Conservation (phyloP, 1,140 invertebrate genomes). For the Anastatus disparis region DNA sequence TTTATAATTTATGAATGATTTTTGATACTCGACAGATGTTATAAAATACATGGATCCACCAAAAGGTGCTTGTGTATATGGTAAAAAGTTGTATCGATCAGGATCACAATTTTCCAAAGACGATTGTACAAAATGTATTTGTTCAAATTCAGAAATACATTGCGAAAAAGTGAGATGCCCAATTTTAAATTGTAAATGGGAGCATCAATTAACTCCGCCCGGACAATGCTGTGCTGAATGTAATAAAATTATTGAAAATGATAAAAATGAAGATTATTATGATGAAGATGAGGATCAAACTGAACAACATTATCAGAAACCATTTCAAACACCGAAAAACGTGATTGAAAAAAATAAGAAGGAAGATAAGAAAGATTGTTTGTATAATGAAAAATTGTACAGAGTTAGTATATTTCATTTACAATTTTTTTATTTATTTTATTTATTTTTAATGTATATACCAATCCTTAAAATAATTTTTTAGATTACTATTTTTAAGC, state of each 20-base stretch:
- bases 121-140: constrained; percentile 84
- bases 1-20: too few relatives aligned
- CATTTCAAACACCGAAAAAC: too few relatives aligned
- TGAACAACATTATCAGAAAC: background rate
- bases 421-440: too few relatives aligned
- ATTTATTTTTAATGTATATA: too few relatives aligned
- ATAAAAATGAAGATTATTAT: background rate
- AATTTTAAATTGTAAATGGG: constrained; percentile 3
- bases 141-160: constrained; percentile 71
- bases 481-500: too few relatives aligned
- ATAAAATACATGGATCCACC: constrained; percentile 60
- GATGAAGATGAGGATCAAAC: background rate
- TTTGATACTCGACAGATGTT: constrained; percentile 45
- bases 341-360: background rate
- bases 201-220: background rate
- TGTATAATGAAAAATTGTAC: background rate
- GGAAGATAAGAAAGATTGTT: background rate
- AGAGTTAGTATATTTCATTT: constrained; percentile 1
- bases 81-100: constrained; percentile 72
- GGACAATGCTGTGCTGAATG: constrained; percentile 22
- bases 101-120: constrained; percentile 75
- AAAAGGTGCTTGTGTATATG: constrained; percentile 76
- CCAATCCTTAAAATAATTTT: too few relatives aligned
- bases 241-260: background rate
- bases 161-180: constrained; percentile 21